Evolutionary conservation across 2,888 invertebrate species (phyloP).

Genomic region (Acrobasis suavella): DNA sequence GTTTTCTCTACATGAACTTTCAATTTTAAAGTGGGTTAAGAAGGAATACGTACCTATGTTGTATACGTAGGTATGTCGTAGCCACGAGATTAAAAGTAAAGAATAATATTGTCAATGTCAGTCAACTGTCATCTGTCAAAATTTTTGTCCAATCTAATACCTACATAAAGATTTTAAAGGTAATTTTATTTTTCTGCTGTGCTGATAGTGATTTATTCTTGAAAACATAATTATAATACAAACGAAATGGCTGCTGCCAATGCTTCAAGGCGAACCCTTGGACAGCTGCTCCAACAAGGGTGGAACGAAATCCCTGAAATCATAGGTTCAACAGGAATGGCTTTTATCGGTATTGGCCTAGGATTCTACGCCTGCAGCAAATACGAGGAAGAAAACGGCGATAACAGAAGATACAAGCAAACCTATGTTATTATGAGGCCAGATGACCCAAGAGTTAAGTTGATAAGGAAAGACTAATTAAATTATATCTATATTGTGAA

Average conservation of each 20-base stretch:
- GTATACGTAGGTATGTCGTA: too few relatives aligned
- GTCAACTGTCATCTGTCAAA: too few relatives aligned
- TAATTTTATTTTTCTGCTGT: not conserved
- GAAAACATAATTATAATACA: not conserved
- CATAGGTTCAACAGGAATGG: constrained; percentile 83
- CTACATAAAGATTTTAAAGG: too few relatives aligned
- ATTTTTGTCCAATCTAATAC: too few relatives aligned
- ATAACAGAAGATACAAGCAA: constrained; percentile 85
- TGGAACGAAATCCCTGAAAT: constrained; percentile 89
- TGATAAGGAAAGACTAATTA: constrained; percentile 78
- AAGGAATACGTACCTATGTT: too few relatives aligned
- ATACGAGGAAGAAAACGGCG: constrained; percentile 83
- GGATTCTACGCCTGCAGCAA: constrained; percentile 69
- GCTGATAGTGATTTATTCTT: not conserved
- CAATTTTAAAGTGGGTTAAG: too few relatives aligned
- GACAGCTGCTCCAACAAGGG: constrained; percentile 67
- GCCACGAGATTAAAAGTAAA: too few relatives aligned
- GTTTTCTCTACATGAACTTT: too few relatives aligned
- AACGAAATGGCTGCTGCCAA: constrained; percentile 51
- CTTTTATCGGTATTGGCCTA: constrained; percentile 80
- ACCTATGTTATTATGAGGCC: constrained; percentile 85
- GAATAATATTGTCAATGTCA: too few relatives aligned
- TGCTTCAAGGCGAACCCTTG: constrained; percentile 54
- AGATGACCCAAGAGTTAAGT: constrained; percentile 84
- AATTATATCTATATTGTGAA: constrained; percentile 15